phyloP scores from a whole-genome alignment of 2,113 vertebrate species.

The Hylia prasina region DNA sequence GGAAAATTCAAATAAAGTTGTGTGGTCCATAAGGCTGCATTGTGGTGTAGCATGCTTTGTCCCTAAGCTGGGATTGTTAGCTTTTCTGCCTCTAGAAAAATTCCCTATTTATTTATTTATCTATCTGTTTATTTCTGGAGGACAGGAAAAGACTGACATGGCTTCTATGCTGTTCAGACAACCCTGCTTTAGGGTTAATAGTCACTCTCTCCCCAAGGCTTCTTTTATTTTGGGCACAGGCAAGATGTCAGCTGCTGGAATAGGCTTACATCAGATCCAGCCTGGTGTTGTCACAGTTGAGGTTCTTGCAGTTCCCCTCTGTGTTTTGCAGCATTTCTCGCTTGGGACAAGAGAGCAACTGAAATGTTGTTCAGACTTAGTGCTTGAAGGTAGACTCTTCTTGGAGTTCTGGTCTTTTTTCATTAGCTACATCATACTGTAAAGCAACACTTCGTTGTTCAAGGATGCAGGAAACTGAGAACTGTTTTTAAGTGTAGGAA shows the following conservation, averaged over 20 bases:
- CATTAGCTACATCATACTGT: not conserved
- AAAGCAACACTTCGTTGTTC: not conserved
- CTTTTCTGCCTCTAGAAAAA: not conserved
- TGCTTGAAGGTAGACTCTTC: not conserved
- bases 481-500: not conserved
- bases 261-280: not conserved
- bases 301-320: not conserved
- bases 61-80: not conserved
- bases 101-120: too few relatives aligned
- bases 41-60: not conserved
- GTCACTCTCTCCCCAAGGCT: fast-evolving
- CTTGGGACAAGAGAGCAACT: not conserved
- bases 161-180: not conserved
- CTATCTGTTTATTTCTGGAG: not conserved
- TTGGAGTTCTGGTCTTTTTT: not conserved
- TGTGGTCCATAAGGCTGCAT: not conserved
- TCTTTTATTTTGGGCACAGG: not conserved
- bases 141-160: not conserved
- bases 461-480: not conserved
- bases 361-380: not conserved
- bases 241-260: not conserved
- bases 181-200: not conserved
- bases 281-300: not conserved
- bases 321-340: not conserved
- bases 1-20: not conserved